Evolutionary conservation across 2,797 vertebrate genomes (phyloP), one percentile per base, ranked within the genome.

Genomic region (Meda fulgida): DNA sequence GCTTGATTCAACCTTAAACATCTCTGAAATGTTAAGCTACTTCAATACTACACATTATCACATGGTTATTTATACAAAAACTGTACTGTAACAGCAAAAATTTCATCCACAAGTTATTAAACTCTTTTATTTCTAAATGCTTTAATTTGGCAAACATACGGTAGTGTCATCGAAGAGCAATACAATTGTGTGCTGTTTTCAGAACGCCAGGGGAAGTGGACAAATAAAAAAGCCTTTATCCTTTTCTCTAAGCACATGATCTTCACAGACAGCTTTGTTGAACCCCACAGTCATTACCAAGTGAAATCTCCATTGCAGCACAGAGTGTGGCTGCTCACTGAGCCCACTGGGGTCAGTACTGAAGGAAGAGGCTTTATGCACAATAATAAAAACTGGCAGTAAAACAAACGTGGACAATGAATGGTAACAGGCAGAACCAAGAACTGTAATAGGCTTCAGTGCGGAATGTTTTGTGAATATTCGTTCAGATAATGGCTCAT

Each of bases 211-310:
- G 84, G 75, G 69, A 65, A 77, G 79, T 66, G 84, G 53, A 84
- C 38, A 26, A 89, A 88, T 84, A 88, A 78, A 84, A 80, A 67
- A 58, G 80, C 77, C 89, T 88, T 91, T 87, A 88, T 89, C 67
- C 43, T 3, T 71, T 82, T 51, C 43, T 71, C 77, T 9, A n/a
- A 72, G 66, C 81, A 84, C 88, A 82, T 89, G 86, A 87, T 87
- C 80, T 72, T 82, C 85, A 87, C 38, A 84, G 55, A 81, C 48
- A 69, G 66, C 76, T 55, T 85, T 78, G 79, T 70, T 83, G 26
- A 83, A 70, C 66, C 71, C 83, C 34, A 66, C 40, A 73, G 46
- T 87, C 86, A 81, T 81, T 71, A 80, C 79, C 81, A 83, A 76
- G 82, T 78, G 29, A 66, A 83, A 66, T 86, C 58, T 78, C 31